Evolutionary conservation across 2,113 vertebrate species (phyloP).

Genomic region (Dasyurus viverrinus): DNA sequence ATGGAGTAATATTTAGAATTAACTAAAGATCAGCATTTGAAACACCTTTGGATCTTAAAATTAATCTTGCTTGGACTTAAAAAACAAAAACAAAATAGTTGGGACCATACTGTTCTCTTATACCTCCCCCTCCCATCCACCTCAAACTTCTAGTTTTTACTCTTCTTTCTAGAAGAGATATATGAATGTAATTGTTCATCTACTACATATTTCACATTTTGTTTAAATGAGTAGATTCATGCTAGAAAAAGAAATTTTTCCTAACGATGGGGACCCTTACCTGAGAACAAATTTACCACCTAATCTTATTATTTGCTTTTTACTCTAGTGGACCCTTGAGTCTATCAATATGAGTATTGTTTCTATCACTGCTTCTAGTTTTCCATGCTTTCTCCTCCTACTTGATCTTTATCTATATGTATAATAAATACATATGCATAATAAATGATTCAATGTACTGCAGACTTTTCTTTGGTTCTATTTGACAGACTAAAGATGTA

Average conservation of each 20-base stretch:
- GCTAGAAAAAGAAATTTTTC: constrained; percentile 67
- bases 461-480: background rate
- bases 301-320: constrained; percentile 36
- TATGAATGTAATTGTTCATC: constrained; percentile 79
- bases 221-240: constrained; percentile 64
- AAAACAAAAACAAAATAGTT: background rate
- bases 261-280: constrained; percentile 49
- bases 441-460: background rate
- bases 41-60: constrained; percentile 62
- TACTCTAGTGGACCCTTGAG: background rate
- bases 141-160: constrained; percentile 10
- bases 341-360: background rate
- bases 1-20: constrained; percentile 42
- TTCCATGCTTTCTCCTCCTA: background rate
- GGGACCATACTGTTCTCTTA: background rate
- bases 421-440: background rate
- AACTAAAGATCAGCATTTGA: constrained; percentile 50
- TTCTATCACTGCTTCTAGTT: background rate
- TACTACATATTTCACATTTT: constrained; percentile 66
- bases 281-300: constrained; percentile 45
- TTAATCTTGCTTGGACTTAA: constrained; percentile 32
- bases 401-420: background rate
- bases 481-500: background rate
- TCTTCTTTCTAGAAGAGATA: constrained; percentile 61
- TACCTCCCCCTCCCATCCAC: background rate